These are phyloP conservation scores for Drosophila longiperda DNA, from an alignment of 2,888 invertebrate genomes.

Conservation along the genomic window DNA sequence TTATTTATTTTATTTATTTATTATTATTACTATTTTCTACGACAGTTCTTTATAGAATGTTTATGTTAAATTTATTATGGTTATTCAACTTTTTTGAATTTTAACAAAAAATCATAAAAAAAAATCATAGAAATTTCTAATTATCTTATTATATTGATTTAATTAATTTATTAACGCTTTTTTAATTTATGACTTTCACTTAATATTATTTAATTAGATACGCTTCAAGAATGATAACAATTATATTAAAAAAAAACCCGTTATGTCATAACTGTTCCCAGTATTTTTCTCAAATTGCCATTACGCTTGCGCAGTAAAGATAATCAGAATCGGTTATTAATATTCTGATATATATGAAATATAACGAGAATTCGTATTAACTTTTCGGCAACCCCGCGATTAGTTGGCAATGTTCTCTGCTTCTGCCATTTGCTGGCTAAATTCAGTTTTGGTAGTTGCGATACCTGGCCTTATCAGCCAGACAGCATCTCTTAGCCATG, in stretches of 20 bases:
- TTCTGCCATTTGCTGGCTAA: not conserved
- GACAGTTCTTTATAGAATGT: too few species aligned
- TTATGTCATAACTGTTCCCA: slow-evolving; percentile 26
- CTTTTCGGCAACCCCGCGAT: not conserved
- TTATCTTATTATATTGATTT: too few species aligned
- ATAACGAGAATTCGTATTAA: not conserved
- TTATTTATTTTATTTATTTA: not conserved
- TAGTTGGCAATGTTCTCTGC: not conserved
- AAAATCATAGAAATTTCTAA: not conserved
- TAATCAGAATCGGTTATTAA: not conserved
- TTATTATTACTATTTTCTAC: not conserved
- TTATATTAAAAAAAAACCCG: not conserved
- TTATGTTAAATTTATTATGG: too few species aligned
- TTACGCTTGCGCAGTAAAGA: slow-evolving; percentile 59
- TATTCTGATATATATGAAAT: not conserved
- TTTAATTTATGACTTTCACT: not conserved
- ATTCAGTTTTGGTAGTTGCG: slow-evolving; percentile 2
- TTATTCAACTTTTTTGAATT: not conserved
- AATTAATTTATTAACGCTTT: not conserved
- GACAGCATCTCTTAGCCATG: not conserved
- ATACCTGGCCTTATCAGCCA: slow-evolving; percentile 25
- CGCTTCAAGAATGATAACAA: not conserved
- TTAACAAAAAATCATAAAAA: not conserved
- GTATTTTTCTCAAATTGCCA: slow-evolving; percentile 30
- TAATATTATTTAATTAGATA: not conserved